Conservation (phyloP, 2,797 vertebrate species). For the Prionace glauca region DNA sequence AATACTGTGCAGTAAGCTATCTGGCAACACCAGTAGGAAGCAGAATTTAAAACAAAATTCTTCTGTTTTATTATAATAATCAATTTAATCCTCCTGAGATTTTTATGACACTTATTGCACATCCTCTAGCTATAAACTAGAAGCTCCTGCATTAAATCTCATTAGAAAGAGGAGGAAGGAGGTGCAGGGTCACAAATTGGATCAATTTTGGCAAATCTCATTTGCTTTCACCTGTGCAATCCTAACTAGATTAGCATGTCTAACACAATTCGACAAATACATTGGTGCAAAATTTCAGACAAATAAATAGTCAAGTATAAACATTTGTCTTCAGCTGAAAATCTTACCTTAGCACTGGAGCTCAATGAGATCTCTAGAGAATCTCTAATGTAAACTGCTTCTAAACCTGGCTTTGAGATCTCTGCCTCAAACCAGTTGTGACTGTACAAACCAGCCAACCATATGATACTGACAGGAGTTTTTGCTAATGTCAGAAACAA, state of each 20-base stretch:
- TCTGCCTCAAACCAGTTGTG: slow-evolving; percentile 29
- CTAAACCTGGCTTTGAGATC: neutral
- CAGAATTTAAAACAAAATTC: neutral
- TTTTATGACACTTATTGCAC: no score
- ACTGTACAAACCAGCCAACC: neutral
- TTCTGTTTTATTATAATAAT: neutral
- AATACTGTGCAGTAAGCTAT: neutral
- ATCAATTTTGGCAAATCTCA: neutral
- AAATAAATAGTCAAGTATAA: neutral
- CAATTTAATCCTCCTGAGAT: neutral
- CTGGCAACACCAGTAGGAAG: neutral
- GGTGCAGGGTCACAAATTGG: neutral
- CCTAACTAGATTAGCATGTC: neutral
- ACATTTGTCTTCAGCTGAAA: neutral
- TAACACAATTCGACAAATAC: neutral
- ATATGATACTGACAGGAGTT: slow-evolving; percentile 32
- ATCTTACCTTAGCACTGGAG: slow-evolving; percentile 21
- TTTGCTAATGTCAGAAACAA: slow-evolving; percentile 38
- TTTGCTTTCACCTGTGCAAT: neutral
- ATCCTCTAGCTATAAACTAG: neutral
- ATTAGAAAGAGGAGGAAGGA: neutral
- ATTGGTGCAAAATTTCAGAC: neutral
- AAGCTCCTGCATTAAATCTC: neutral
- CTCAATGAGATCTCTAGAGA: neutral
- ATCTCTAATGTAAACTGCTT: neutral